Evolutionary conservation across 1,140 invertebrate genomes (phyloP).

Genomic region (Euschistus heros): DNA sequence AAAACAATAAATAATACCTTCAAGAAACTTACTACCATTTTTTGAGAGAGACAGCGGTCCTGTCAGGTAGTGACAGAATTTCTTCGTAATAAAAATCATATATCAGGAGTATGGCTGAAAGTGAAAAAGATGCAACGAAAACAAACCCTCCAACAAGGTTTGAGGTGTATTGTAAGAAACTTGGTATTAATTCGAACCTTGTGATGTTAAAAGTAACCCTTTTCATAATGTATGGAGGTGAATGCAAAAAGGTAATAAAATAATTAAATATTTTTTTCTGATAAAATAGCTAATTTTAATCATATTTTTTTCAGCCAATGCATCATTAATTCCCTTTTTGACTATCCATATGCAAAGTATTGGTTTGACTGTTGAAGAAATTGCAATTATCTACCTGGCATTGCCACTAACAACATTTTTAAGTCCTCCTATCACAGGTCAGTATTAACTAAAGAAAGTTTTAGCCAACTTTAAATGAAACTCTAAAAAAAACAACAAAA

Average conservation of each 20-base stretch:
- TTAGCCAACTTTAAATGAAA: too few relatives aligned
- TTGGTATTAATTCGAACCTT: constrained; percentile 54
- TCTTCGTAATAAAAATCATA: neutral
- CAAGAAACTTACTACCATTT: too few relatives aligned
- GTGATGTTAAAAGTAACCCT: constrained; percentile 66
- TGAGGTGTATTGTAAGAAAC: constrained; percentile 31
- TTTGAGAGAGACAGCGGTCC: neutral
- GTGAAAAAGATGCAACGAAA: constrained; percentile 3
- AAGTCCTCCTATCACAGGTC: constrained; percentile 66
- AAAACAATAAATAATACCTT: constrained; percentile 22
- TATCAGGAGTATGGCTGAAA: constrained; percentile 5
- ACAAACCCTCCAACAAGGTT: constrained; percentile 22
- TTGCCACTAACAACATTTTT: constrained; percentile 70
- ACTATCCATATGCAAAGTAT: constrained; percentile 81
- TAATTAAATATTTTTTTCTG: neutral
- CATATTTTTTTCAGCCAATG: constrained; percentile 49
- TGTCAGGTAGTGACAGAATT: neutral
- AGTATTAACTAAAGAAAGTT: constrained; percentile 29
- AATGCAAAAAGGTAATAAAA: constrained; percentile 27
- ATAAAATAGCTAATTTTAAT: neutral
- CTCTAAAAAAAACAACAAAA: too few relatives aligned
- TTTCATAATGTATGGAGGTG: constrained; percentile 69
- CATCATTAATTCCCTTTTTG: constrained; percentile 67
- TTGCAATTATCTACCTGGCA: constrained; percentile 70
- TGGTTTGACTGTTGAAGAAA: constrained; percentile 69